Conservation (phyloP, 2,797 vertebrate species). For the Rhabdophis nuchalis region DNA sequence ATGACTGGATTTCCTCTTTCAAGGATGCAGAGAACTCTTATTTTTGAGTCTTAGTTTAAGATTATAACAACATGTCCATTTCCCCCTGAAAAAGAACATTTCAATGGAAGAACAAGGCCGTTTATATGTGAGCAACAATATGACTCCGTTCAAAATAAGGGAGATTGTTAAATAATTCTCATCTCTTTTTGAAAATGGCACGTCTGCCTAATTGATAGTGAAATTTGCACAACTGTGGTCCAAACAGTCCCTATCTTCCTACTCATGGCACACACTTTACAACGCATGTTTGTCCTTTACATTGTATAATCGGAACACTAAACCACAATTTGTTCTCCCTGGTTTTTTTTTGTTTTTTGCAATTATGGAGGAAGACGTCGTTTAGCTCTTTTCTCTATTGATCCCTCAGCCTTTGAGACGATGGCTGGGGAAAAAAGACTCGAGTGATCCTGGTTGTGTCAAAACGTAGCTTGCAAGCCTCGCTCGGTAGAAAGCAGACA, state of each 20-base stretch:
- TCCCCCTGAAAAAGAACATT: not conserved
- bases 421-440: not conserved
- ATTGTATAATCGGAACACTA: not conserved
- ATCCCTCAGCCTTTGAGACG: not conserved
- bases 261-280: not conserved
- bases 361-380: not conserved
- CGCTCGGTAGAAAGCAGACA: too few relatives aligned
- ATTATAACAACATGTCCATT: not conserved
- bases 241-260: not conserved
- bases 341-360: not conserved
- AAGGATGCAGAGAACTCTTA: not conserved
- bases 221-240: not conserved
- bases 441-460: too few relatives aligned
- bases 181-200: constrained; percentile 10
- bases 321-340: not conserved
- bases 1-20: not conserved
- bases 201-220: not conserved
- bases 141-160: constrained; percentile 2
- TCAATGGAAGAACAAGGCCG: constrained; percentile 4
- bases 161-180: constrained; percentile 13
- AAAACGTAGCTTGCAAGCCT: not conserved
- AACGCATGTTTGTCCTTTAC: not conserved
- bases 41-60: not conserved
- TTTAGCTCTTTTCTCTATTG: not conserved
- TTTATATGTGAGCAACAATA: constrained; percentile 6